A percentile compares a stretch with the other conserved stretches of the same genome.
Conservation (phyloP, 2,113 vertebrate genomes). For the Strigops habroptila region DNA sequence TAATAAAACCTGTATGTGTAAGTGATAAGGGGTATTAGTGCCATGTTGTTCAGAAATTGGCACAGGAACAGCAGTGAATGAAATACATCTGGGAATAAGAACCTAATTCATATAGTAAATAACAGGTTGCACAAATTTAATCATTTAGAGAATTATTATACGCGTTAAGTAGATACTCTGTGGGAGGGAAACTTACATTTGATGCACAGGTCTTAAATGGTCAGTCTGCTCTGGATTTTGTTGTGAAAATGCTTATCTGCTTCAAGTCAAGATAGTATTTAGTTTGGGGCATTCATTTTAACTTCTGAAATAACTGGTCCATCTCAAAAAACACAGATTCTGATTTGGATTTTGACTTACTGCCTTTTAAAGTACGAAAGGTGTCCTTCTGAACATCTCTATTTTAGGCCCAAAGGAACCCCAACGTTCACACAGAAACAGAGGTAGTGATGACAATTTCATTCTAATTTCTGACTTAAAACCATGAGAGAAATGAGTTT, state of each 20-base stretch:
- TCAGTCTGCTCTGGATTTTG: background rate
- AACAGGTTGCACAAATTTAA: conserved; percentile 35
- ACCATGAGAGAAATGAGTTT: background rate
- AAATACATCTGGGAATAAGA: conserved; percentile 39
- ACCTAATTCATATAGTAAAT: conserved; percentile 24
- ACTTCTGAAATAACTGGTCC: background rate
- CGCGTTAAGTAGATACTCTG: background rate
- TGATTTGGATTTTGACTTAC: background rate
- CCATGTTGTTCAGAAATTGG: conserved; percentile 10
- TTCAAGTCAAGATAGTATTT: background rate
- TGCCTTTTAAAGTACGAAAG: background rate
- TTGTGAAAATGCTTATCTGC: background rate
- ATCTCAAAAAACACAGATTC: background rate
- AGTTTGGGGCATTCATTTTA: background rate
- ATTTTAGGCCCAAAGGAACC: background rate
- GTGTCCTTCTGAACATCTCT: background rate
- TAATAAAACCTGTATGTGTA: background rate
- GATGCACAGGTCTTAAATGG: background rate
- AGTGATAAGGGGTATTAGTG: conserved; percentile 22
- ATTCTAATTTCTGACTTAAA: background rate
- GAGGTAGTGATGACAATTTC: background rate
- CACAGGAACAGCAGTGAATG: background rate
- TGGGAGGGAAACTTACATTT: background rate
- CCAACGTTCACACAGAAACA: background rate
- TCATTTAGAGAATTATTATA: conserved; percentile 3